Base-by-base conservation (phyloP, 1,140 invertebrate species). In the Cotesia vestalis region DNA sequence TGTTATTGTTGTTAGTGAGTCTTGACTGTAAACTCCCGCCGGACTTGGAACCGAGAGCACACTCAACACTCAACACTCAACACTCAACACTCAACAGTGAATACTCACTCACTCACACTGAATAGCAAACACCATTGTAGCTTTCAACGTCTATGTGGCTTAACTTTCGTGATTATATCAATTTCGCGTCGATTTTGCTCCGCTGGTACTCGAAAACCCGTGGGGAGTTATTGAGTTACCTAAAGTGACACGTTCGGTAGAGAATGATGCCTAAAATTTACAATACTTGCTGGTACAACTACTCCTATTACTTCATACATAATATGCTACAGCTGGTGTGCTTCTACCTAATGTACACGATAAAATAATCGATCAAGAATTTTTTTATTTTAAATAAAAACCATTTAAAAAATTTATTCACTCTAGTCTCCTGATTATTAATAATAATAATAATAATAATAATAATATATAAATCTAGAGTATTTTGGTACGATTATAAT, bases 171-270 rank as follows among this genome's bases (percentile, higher is more conserved):
- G 80, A 80, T 80, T 81, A 80, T 77, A 78, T 77, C 76, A 80
- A 77, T 82, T 78, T 74, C 55, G 74, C 77, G 81, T 83, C 79
- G 81, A 83, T 81, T 80, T 80, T 79, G 75, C 75, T 78, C 4
- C 5, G 40, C 11, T 5, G 73, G 80, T 76, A 78, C 73, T 62
- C 78, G 75, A 69, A 66, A 64, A 46, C 40, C 40, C 57, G 76
- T 69, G 34, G 34, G 34, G 35, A 38, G 40, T 64, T 64, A 64
- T 64, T 36, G 17, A 64, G 62, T 64, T 64, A 64, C 38, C 8
- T 46, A 51, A 64, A 51, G 38, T 64, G 62, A 64, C 62, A 64
- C 36, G n/a, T 46, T 51, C 14, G 36, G 11, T 51, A 20, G 14
- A 27, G 14, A 64, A 64, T 64, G 62, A 64, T 20, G 62, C 62